Base-by-base conservation (phyloP, 2,888 invertebrate genomes). In the Perdita meconis region DNA sequence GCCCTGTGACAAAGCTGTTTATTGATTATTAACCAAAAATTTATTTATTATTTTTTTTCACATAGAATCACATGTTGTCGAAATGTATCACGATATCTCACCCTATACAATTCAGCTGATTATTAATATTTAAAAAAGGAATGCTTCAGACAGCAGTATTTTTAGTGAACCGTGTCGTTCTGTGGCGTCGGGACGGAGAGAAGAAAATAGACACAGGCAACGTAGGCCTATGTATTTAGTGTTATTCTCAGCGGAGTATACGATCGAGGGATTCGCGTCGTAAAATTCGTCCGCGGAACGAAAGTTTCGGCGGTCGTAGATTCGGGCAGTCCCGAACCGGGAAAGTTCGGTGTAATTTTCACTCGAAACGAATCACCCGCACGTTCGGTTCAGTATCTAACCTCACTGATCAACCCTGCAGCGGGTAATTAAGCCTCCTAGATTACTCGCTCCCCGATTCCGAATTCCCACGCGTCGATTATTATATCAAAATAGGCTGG, bases 381-480 rank as follows among this genome's bases (percentile, higher is more conserved):
- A 63, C 38, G 79, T 81, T 77, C 67, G 72, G 50, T 38, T 79
- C 70, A 65, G 77, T 72, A 72, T 70, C 79, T 70, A 51, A 60
- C 50, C 60, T 67, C 73, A 74, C 63, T 66, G 79, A 79, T 84
- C 79, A 81, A 83, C 77, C 75, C 70, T 51, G 69, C 34, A 69
- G 40, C 68, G 68, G 72, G 77, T 84, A 84, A 84, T 84, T 84
- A 84, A 84, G 82, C 67, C 63, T 56, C 55, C 53, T 47, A 57
- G 16, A 53, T 53, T 82, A 51, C 68, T 63, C 55, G 56, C 70
- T 71, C 63, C 65, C 65, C 40, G 59, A 68, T 61, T 76, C 67
- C 57, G 64, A 72, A 81, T 81, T 50, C 69, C 60, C 61, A 40
- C 51, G 71, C 69, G 68, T 68, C 76, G 64, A 79, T 79, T 77